Evolutionary conservation across 2,113 vertebrate genomes (phyloP), one percentile per base, ranked within the genome.

Genomic region (Spea multiplicata): DNA sequence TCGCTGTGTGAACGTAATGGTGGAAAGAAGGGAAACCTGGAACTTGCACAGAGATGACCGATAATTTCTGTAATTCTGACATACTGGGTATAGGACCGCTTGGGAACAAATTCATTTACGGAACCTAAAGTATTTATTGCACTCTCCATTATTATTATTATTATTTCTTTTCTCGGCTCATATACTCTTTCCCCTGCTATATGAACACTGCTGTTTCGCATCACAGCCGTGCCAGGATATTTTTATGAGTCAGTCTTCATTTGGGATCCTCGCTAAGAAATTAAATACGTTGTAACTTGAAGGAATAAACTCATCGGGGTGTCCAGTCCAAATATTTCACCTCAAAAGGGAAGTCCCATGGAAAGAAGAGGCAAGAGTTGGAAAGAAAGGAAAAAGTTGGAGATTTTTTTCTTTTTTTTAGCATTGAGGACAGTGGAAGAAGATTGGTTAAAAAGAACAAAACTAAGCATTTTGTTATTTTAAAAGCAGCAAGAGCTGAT

Each of bases 1-100:
- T 4, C 55, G 10, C 10, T 59, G 55, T 59, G 55, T 9, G 55
- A 13, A 13, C 50, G 8, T 59, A 13, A 10, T 3, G 12, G 55
- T 2, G 55, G 55, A 59, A 12, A 61, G 62, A 48, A 69, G 7
- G 46, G 74, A 45, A 68, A 76, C 16, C 52, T 76, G 74, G 66
- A 65, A 59, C 45, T n/a, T 48, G 55, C 30, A 4, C 8, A 17
- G 1, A 5, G 53, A 66, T 76, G 74, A 76, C 67, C 65, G 68
- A 68, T 30, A 76, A 66, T 55, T 76, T 76, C 74, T 66, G 67
- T 67, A 45, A 55, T 45, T 48, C 13, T 50, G 66, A 76, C 74
- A 68, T 8, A 59, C 6, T 47, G 74, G 66, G 61, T 16, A 67
- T 12, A 59, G 30, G 14, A 66, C 73, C 0, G 6, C 9, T 7